phyloP scores from a whole-genome alignment of 2,797 vertebrate species.

The Mycteria americana region DNA sequence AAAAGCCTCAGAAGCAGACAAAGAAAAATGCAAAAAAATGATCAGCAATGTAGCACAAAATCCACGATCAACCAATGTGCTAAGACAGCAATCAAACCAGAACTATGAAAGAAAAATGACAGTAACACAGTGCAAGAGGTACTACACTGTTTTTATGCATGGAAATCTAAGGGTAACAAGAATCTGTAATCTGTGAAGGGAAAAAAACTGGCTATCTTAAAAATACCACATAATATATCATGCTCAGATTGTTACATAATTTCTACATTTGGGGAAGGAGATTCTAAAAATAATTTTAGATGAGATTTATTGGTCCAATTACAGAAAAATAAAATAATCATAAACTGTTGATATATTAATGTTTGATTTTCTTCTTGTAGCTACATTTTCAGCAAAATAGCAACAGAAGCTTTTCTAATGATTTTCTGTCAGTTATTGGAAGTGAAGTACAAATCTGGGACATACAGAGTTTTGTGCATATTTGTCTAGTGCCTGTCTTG shows the following conservation, averaged over 20 bases:
- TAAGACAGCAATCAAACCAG: background rate
- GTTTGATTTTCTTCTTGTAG: background rate
- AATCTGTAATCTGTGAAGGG: background rate
- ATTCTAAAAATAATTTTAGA: background rate
- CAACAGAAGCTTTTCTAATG: accelerated
- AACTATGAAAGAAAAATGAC: background rate
- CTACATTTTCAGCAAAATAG: background rate
- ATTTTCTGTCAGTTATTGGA: background rate
- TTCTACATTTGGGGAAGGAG: background rate
- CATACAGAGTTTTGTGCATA: background rate
- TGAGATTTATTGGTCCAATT: background rate
- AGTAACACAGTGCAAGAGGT: background rate
- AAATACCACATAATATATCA: background rate
- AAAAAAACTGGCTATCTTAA: background rate
- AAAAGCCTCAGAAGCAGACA: slow-evolving; percentile 13
- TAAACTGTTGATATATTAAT: background rate
- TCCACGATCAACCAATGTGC: background rate
- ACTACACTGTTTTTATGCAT: background rate
- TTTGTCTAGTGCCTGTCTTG: background rate
- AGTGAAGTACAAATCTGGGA: background rate
- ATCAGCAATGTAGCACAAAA: background rate
- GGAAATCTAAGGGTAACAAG: background rate
- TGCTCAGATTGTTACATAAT: background rate
- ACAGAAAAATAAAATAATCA: background rate
- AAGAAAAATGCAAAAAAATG: background rate